phyloP scores from a whole-genome alignment of 2,888 invertebrate genomes.

The Leptarthrus brevirostris region DNA sequence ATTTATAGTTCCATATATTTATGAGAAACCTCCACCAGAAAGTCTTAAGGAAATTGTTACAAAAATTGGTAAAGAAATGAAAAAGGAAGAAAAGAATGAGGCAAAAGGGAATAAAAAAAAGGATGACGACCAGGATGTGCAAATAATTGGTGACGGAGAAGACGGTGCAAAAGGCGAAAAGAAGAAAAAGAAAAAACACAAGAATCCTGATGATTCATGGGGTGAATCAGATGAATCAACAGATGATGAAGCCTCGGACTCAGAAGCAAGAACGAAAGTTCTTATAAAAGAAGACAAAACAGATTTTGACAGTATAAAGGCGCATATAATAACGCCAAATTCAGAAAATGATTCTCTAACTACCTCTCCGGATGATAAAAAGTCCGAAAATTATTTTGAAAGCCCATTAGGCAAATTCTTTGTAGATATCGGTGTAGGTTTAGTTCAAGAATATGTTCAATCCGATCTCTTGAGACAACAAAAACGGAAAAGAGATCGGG shows the following conservation, averaged over 20 bases:
- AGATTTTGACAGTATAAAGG: constrained; percentile 70
- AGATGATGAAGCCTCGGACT: constrained; percentile 69
- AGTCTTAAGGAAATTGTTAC: constrained; percentile 80
- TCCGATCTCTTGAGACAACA: constrained; percentile 90
- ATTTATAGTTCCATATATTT: constrained; percentile 92
- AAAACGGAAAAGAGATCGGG: constrained; percentile 82
- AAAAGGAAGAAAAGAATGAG: constrained; percentile 70
- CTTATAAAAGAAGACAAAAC: constrained; percentile 70
- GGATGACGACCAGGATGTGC: constrained; percentile 59
- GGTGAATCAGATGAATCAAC: constrained; percentile 69
- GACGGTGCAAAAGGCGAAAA: constrained; percentile 57
- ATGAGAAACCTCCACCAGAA: constrained; percentile 87
- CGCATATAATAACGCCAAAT: constrained; percentile 66
- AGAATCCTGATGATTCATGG: constrained; percentile 72
- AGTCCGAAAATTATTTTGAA: constrained; percentile 81
- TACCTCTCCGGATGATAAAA: constrained; percentile 63
- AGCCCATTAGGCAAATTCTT: constrained; percentile 90
- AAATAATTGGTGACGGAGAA: constrained; percentile 51
- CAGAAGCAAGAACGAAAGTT: constrained; percentile 68
- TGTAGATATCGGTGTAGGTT: constrained; percentile 88
- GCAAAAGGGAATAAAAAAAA: constrained; percentile 69
- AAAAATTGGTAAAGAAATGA: constrained; percentile 73
- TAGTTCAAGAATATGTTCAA: constrained; percentile 94
- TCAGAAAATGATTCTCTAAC: constrained; percentile 60
- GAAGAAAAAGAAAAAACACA: constrained; percentile 60